A percentile compares a stretch with the other conserved stretches of the same genome.
phyloP scores from a whole-genome alignment of 2,797 vertebrate genomes.

The Alca torda region DNA sequence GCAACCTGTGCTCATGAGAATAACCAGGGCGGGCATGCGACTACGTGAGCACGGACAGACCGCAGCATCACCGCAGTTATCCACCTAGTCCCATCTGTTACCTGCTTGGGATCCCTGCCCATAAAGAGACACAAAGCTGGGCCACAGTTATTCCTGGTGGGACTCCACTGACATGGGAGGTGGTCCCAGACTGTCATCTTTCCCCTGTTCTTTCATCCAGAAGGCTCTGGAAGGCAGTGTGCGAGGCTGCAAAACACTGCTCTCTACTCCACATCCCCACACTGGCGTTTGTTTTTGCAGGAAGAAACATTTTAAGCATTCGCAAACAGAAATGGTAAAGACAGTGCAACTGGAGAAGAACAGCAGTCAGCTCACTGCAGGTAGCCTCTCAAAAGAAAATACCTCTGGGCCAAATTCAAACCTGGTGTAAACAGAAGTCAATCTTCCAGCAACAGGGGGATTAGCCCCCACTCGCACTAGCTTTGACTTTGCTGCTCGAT shows the following conservation, averaged over 20 bases:
- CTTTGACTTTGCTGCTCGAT: slow-evolving; percentile 66
- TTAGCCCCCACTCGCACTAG: slow-evolving; percentile 46
- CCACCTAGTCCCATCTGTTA: neutral
- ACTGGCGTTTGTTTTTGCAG: slow-evolving; percentile 21
- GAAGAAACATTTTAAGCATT: slow-evolving; percentile 51
- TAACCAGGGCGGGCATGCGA: neutral
- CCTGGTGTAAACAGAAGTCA: slow-evolving; percentile 54
- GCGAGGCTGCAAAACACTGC: slow-evolving; percentile 34
- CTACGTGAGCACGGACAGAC: neutral
- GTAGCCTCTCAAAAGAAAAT: slow-evolving; percentile 47
- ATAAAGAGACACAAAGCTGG: slow-evolving; percentile 1
- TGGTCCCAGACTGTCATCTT: neutral
- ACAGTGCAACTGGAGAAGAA: slow-evolving; percentile 45
- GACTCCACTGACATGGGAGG: neutral
- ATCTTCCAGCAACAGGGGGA: slow-evolving; percentile 54
- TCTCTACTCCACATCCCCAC: slow-evolving; percentile 36
- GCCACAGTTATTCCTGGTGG: neutral
- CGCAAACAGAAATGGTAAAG: slow-evolving; percentile 37
- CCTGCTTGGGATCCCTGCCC: slow-evolving; percentile 13
- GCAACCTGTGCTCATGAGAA: neutral
- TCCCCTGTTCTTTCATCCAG: slow-evolving; percentile 31
- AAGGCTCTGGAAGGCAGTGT: slow-evolving; percentile 46
- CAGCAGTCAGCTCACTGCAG: slow-evolving; percentile 51
- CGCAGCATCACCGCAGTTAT: neutral
- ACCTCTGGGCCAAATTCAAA: slow-evolving; percentile 57